These are phyloP conservation scores for Lasioglossum pauxillum DNA, from an alignment of 2,888 invertebrate species.

Conservation along the genomic window DNA sequence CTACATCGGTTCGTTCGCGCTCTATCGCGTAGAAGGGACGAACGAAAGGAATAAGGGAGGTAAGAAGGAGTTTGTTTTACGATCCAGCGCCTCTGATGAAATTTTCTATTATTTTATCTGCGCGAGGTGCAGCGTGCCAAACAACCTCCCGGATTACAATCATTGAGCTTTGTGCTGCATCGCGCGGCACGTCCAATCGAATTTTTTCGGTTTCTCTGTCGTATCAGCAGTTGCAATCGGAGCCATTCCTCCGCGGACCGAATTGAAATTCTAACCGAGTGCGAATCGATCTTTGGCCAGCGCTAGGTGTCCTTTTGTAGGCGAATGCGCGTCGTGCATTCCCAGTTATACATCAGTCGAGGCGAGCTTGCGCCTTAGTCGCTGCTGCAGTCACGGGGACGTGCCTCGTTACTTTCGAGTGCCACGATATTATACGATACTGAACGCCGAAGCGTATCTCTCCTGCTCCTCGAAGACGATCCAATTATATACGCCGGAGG, in stretches of 20 bases:
- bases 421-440: slow-evolving; percentile 2
- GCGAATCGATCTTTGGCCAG: slow-evolving; percentile 58
- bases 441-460: neutral
- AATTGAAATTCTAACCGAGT: slow-evolving; percentile 58
- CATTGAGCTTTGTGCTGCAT: slow-evolving; percentile 11
- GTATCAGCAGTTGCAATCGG: slow-evolving; percentile 37
- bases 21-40: neutral
- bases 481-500: neutral
- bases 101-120: slow-evolving; percentile 29
- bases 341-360: slow-evolving; percentile 14
- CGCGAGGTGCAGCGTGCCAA: slow-evolving; percentile 1
- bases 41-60: neutral
- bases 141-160: slow-evolving; percentile 17
- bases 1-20: neutral
- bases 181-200: slow-evolving; percentile 30
- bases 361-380: neutral
- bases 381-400: neutral
- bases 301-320: slow-evolving; percentile 54
- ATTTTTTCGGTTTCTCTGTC: slow-evolving; percentile 42
- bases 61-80: slow-evolving; percentile 24
- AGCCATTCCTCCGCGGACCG: slow-evolving; percentile 28
- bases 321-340: slow-evolving; percentile 45
- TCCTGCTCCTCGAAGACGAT: neutral
- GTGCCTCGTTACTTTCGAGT: slow-evolving; percentile 9
- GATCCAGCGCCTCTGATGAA: slow-evolving; percentile 14